Base-by-base conservation (phyloP, 2,888 invertebrate genomes). In the Dynastes tityus region DNA sequence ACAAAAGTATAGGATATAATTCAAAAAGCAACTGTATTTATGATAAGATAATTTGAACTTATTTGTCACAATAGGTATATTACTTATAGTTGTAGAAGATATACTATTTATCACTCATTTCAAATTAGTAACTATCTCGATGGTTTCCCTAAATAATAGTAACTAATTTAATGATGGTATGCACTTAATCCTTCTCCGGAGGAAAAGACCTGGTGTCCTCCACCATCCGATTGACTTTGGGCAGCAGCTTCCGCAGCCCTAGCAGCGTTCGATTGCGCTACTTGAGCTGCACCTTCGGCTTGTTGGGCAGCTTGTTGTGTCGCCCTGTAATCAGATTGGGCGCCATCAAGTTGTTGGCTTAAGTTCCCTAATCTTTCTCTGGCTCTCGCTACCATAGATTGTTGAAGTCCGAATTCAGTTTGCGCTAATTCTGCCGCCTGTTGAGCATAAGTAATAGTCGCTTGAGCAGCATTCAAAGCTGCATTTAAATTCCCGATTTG, bases 401-500 rank as follows among this genome's bases (percentile, higher is more conserved):
- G 75, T 84, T 95, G 95, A 0, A 95, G 94, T 0, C 94, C 95
- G 6, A 94, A 88, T 87, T 95, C 95, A 61, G 94, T 94, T 0
- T 94, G 92, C 0, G 95, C 93, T 84, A 94, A 94, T 0, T 92
- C 92, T 0, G 95, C 92, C 0, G 95, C 93, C 82, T 94, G 94
- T 80, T 93, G 92, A 0, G 95, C 94, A 85, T 94, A 94, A 80
- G 95, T 94, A 0, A 93, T 92, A 0, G 95, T 93, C 0, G 94
- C 92, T 85, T 94, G 95, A 0, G 95, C 95, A 55, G 94, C 94
- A 87, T 95, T 95, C 74, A 95, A 85, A 0, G 94, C 94, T 0
- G 95, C 94, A 82, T 93, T 94, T 83, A 95, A 91, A 6, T 94
- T 93, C 85, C 93, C 93, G 71, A 94, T 92, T 89, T 92, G 87